These are phyloP conservation scores for Dryobotodes eremita DNA, from an alignment of 2,888 invertebrate species.

Conservation along the genomic window DNA sequence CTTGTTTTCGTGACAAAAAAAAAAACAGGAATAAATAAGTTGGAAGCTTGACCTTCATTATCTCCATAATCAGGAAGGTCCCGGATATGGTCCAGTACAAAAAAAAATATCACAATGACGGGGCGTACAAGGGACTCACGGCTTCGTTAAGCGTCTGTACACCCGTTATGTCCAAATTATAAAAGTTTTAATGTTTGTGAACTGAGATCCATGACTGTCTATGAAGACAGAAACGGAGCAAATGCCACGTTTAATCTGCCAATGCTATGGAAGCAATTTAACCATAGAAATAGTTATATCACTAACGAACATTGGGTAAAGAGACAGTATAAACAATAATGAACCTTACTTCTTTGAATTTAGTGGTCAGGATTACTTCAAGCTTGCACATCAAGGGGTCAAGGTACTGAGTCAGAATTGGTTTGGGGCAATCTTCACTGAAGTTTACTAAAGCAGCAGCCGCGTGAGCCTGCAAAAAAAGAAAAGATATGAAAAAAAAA, in stretches of 20 bases:
- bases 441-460: slow-evolving; percentile 99
- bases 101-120: background rate
- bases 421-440: slow-evolving; percentile 99
- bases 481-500: background rate
- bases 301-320: slow-evolving; percentile 89
- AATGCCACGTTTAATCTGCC: slow-evolving; percentile 86
- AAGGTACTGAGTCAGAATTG: slow-evolving; percentile 97
- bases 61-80: too few species aligned
- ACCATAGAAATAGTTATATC: slow-evolving; percentile 75
- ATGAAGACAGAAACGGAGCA: slow-evolving; percentile 86
- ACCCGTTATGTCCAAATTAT: background rate
- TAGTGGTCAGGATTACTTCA: slow-evolving; percentile 96
- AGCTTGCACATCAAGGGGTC: slow-evolving; percentile 97
- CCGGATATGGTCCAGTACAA: too few species aligned
- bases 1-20: too few species aligned
- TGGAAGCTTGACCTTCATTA: background rate
- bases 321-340: slow-evolving; percentile 1
- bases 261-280: slow-evolving; percentile 89
- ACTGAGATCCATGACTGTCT: slow-evolving; percentile 87
- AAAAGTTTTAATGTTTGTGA: slow-evolving; percentile 78
- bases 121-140: background rate
- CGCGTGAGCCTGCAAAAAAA: slow-evolving; percentile 91
- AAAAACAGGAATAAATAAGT: background rate
- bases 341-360: slow-evolving; percentile 95
- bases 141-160: background rate